These are phyloP conservation scores for Acarapis woodi DNA, from an alignment of 1,140 invertebrate genomes.

Conservation along the genomic window DNA sequence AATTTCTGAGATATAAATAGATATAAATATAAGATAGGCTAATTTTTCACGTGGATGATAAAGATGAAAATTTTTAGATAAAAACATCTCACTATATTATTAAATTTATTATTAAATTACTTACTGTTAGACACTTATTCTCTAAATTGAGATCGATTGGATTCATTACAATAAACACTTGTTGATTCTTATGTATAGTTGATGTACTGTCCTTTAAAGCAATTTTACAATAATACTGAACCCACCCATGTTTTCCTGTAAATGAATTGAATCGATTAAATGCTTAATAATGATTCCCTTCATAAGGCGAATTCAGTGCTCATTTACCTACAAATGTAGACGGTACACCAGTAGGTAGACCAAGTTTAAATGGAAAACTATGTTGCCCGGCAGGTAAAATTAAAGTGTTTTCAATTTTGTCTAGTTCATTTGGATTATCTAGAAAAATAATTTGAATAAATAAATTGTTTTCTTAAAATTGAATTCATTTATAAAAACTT, in stretches of 20 bases:
- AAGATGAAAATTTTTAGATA: neutral
- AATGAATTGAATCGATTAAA: neutral
- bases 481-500: no score
- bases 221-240: slow-evolving; percentile 77
- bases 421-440: no score
- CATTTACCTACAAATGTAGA: slow-evolving; percentile 51
- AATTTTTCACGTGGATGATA: neutral
- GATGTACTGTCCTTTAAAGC: slow-evolving; percentile 61
- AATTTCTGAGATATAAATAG: neutral
- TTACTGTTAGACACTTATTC: slow-evolving; percentile 52
- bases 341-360: slow-evolving; percentile 55
- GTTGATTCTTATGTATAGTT: slow-evolving; percentile 73
- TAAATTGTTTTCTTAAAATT: no score
- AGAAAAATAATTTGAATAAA: no score
- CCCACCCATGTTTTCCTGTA: slow-evolving; percentile 79
- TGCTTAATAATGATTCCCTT: neutral
- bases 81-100: neutral
- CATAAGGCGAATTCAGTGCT: neutral
- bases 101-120: neutral
- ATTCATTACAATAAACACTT: slow-evolving; percentile 87
- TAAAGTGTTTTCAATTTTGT: no score
- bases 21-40: neutral
- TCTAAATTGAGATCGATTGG: slow-evolving; percentile 76
- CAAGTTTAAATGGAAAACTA: slow-evolving; percentile 77
- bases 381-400: slow-evolving; percentile 71